Percentiles rank a stretch among this genome's conserved stretches.
These are phyloP conservation scores for Chelonoidis abingdonii DNA, from an alignment of 2,113 vertebrate genomes.

Conservation along the genomic window DNA sequence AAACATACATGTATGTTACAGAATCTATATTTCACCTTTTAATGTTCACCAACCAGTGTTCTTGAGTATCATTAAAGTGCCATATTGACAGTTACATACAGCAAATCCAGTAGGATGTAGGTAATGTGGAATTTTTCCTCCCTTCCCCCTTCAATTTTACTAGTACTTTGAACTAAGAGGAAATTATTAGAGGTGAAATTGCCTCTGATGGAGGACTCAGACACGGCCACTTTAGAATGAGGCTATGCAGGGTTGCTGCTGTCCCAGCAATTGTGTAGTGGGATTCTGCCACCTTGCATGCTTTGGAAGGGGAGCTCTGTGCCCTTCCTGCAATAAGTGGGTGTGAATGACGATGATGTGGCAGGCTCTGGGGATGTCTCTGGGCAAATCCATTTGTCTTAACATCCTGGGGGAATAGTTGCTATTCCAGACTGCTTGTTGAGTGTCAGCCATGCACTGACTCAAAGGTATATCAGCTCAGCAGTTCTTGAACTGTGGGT, in stretches of 20 bases:
- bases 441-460: not conserved
- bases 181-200: not conserved
- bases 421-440: not conserved
- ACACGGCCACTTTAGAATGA: not conserved
- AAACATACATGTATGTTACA: no score
- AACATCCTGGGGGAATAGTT: not conserved
- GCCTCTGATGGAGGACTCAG: not conserved
- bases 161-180: not conserved
- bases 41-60: not conserved
- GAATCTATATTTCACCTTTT: not conserved
- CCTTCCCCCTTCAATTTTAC: not conserved
- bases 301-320: not conserved
- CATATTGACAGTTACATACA: not conserved
- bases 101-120: not conserved
- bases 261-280: not conserved
- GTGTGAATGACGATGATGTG: not conserved
- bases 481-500: no score
- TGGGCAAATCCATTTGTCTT: not conserved
- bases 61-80: not conserved
- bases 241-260: accelerated
- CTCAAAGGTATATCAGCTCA: not conserved
- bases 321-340: not conserved
- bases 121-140: not conserved
- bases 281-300: not conserved
- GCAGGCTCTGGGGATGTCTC: not conserved